phyloP scores from a whole-genome alignment of 2,888 invertebrate genomes.

The Drosophila falleni region DNA sequence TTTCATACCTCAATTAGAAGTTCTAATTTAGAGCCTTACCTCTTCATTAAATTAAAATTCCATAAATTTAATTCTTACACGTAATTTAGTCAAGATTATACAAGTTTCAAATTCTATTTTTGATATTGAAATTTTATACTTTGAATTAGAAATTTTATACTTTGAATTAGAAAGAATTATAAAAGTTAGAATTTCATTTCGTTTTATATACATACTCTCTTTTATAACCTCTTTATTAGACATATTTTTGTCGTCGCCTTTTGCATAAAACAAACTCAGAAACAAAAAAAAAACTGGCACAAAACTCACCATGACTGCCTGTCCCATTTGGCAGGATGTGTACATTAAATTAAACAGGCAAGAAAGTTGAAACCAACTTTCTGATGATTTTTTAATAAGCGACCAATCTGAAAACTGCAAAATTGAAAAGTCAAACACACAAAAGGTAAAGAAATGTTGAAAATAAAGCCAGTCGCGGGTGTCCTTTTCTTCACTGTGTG shows the following conservation, averaged over 20 bases:
- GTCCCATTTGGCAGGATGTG: constrained; percentile 41
- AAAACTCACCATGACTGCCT: constrained; percentile 24
- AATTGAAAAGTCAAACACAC: constrained; percentile 54
- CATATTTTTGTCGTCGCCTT: background rate
- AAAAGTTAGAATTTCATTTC: background rate
- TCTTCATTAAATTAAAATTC: no score
- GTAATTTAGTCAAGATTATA: no score
- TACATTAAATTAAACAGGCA: constrained; percentile 30
- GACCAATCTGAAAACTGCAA: constrained; percentile 34
- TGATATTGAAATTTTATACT: background rate
- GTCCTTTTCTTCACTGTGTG: background rate
- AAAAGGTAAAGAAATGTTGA: constrained; percentile 12
- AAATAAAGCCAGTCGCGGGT: constrained; percentile 8
- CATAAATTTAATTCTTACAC: no score
- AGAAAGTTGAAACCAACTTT: constrained; percentile 35
- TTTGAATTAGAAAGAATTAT: background rate
- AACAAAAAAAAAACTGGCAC: constrained; percentile 18
- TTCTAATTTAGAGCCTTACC: no score
- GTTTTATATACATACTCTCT: background rate
- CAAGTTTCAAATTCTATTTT: background rate
- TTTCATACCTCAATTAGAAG: no score
- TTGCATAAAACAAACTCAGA: constrained; percentile 10
- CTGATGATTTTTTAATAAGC: constrained; percentile 54
- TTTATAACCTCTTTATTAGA: background rate
- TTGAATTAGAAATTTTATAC: background rate